These are phyloP conservation scores for Erynnis tages DNA, from an alignment of 2,888 invertebrate species.

Conservation along the genomic window DNA sequence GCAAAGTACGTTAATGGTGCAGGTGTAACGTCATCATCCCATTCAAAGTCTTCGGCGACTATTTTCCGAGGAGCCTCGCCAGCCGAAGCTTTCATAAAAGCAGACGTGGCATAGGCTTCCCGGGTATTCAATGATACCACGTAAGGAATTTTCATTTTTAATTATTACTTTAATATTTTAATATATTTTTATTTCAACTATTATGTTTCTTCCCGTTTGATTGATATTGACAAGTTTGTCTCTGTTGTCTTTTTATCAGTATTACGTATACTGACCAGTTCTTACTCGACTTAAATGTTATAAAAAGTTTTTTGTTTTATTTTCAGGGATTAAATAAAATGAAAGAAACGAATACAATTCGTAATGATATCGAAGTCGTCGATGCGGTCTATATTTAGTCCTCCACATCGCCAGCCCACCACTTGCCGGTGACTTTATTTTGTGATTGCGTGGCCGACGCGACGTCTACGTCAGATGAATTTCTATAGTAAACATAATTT, in stretches of 20 bases:
- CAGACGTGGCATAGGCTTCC: conserved; percentile 54
- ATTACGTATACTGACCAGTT: too few relatives aligned
- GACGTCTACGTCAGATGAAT: conserved; percentile 45
- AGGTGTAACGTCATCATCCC: conserved; percentile 68
- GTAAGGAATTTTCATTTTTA: conserved; percentile 70
- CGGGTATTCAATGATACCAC: conserved; percentile 57
- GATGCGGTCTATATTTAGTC: conserved; percentile 27
- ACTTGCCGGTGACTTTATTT: conserved; percentile 16
- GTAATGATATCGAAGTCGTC: too few relatives aligned
- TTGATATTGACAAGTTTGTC: conserved; percentile 14
- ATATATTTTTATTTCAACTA: neutral
- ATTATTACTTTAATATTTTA: too few relatives aligned
- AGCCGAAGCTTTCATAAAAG: conserved; percentile 47
- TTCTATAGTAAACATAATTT: conserved; percentile 55
- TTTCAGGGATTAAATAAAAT: too few relatives aligned
- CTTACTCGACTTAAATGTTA: too few relatives aligned
- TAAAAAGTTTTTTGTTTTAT: too few relatives aligned
- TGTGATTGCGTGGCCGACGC: too few relatives aligned
- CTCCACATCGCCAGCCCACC: neutral
- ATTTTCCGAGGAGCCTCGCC: conserved; percentile 57
- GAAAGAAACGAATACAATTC: too few relatives aligned
- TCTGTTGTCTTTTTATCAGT: too few relatives aligned
- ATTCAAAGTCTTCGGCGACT: conserved; percentile 68
- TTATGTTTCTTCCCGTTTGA: too few relatives aligned
- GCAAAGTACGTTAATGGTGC: conserved; percentile 63